phyloP scores from a whole-genome alignment of 2,113 vertebrate genomes.

The Pterocles orientalis region DNA sequence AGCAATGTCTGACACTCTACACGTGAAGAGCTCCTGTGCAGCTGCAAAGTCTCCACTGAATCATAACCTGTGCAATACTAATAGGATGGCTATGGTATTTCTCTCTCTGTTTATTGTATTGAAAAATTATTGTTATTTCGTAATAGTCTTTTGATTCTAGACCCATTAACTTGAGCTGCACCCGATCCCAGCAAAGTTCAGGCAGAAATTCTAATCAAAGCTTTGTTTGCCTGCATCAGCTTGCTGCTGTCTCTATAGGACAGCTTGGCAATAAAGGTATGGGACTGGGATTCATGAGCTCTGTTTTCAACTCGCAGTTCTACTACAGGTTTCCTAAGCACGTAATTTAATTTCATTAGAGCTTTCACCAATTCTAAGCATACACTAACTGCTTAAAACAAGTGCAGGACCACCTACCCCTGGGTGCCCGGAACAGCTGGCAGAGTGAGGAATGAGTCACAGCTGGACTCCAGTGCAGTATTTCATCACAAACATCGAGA shows the following conservation, averaged over 20 bases:
- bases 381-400: background rate
- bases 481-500: fast-evolving
- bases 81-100: background rate
- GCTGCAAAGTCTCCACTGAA: background rate
- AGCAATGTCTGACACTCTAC: background rate
- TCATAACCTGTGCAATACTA: background rate
- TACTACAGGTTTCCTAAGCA: background rate
- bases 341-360: background rate
- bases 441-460: background rate
- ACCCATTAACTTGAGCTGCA: background rate
- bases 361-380: background rate
- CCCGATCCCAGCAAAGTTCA: background rate
- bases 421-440: background rate
- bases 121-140: background rate
- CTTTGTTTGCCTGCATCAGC: background rate
- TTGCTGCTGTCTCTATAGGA: background rate
- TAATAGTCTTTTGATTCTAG: background rate
- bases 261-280: background rate
- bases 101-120: background rate
- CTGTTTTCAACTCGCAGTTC: background rate
- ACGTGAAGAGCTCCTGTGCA: background rate
- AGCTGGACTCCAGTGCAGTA: background rate
- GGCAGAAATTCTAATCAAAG: background rate
- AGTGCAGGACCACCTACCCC: background rate
- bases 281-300: background rate